Conservation (phyloP, 2,797 vertebrate genomes). For the Lacerta bilineata region DNA sequence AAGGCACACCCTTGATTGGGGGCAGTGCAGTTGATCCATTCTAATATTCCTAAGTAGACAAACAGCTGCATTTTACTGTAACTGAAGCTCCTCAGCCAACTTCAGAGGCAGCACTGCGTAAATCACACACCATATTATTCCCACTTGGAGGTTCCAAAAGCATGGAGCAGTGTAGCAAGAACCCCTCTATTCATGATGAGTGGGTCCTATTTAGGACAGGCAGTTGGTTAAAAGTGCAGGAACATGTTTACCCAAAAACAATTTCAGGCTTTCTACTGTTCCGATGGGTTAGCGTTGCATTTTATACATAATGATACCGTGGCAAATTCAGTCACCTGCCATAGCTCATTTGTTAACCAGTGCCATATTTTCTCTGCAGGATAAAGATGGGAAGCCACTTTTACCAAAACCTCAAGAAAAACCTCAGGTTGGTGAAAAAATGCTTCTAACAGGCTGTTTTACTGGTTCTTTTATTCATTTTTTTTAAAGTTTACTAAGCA, state of each 20-base stretch:
- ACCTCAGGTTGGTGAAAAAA: constrained; percentile 64
- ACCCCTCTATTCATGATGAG: not conserved
- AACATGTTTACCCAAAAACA: not conserved
- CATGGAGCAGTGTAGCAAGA: not conserved
- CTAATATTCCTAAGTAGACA: not conserved
- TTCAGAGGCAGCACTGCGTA: not conserved
- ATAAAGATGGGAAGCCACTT: constrained; percentile 78
- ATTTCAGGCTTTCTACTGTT: not conserved
- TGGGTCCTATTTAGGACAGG: not conserved
- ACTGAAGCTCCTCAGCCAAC: not conserved
- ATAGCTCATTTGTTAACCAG: not conserved
- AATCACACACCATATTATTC: not conserved
- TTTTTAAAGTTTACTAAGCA: not conserved
- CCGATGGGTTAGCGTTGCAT: no score
- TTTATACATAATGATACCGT: not conserved
- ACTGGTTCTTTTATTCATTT: rapidly evolving
- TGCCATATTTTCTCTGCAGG: constrained; percentile 60
- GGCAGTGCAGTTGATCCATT: no score
- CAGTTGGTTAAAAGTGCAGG: not conserved
- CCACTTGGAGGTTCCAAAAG: not conserved
- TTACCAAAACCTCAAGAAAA: constrained; percentile 68
- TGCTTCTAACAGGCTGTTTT: not conserved
- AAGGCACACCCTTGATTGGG: not conserved
- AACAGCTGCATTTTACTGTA: not conserved
- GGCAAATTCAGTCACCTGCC: not conserved